Evolutionary conservation across 2,888 invertebrate species (phyloP), one percentile per base, ranked within the genome.

Genomic region (Plebejus melissa): DNA sequence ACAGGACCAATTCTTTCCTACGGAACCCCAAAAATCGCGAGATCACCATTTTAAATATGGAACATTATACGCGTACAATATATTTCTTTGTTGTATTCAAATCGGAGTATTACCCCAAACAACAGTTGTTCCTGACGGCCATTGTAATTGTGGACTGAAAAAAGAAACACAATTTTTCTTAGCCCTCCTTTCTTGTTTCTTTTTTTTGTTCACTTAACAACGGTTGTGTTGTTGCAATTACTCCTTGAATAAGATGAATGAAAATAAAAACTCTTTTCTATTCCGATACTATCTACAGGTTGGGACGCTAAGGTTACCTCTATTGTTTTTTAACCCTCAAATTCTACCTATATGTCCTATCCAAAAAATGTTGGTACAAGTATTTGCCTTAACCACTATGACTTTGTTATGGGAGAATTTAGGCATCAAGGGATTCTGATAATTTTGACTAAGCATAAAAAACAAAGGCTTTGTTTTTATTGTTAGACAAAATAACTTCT

Each of bases 91-190:
- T 65, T 65, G 65, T 65, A 65, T 65, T 65, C 70, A 70, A 70
- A 70, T 41, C 22, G 70, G 22, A 65, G 32, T 65, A 41, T 70
- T 70, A 9, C 9, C n/a, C 75, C 46, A 50, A 74, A 74, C 77
- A 74, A 54, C 70, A 75, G 70, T 77, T 76, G 76, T 76, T 77
- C 75, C 74, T 72, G 76, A 75, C 74, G 74, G 69, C 65, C 11
- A 54, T 75, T 75, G 74, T 75, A 75, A 75, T 50, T 75, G 74
- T 75, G 65, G 13, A 69, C 38, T 60, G 74, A 65, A 74, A 74
- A 75, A 75, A 75, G 74, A 75, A 75, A 75, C 69, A 74, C 46
- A 50, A 50, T 75, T 75, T 75, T 65, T 75, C 41, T 65, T 65
- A 65, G 4, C 32, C 4, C 36, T 65, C 16, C 65, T 65, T 65